Evolutionary conservation across 1,140 invertebrate species (phyloP), one percentile per base, ranked within the genome.

Genomic region (Drosophila hydei): DNA sequence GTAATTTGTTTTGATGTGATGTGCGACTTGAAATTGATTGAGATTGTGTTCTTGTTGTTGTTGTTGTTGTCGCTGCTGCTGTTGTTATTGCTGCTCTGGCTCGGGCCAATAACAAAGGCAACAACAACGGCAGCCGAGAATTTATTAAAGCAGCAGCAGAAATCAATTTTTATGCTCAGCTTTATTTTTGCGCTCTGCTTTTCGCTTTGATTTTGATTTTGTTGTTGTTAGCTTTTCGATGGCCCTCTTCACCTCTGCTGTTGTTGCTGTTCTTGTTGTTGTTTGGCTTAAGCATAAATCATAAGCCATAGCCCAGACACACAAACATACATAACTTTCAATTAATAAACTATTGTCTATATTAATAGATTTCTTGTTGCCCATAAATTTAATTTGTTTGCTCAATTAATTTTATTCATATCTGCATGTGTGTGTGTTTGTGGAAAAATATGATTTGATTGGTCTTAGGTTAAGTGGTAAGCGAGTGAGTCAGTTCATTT

Each of bases 1-100:
- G 85, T 89, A 89, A 89, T 89, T 89, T 89, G 85, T 89, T 89
- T 89, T 89, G 85, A 89, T 89, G 83, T 88, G 83, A 88, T 88
- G 83, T 88, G 83, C 83, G 83, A 88, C 83, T 88, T 83, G 85
- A 89, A 89, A 89, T 89, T 89, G 84, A 89, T 89, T 89, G 84
- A 89, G 84, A 89, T 89, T 89, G 84, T 88, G 83, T 89, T 88
- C 75, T 75, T 75, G 81, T 68, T 84, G 79, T 52, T 59, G 21
- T 7, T 63, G 27, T 4, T 61, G 36, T 16, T 54, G 25, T 11
- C 47, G 51, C 42, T 56, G 23, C 4, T 2, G 23, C 38, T 45
- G 43, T 23, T 33, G 27, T 1, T 30, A 11, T 16, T 55, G 19
- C 33, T 58, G 63, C 55, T 59, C 42, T 48, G 47, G 55, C 65